Conservation (phyloP, 2,797 vertebrate genomes). For the Mormyrops attenuatus region DNA sequence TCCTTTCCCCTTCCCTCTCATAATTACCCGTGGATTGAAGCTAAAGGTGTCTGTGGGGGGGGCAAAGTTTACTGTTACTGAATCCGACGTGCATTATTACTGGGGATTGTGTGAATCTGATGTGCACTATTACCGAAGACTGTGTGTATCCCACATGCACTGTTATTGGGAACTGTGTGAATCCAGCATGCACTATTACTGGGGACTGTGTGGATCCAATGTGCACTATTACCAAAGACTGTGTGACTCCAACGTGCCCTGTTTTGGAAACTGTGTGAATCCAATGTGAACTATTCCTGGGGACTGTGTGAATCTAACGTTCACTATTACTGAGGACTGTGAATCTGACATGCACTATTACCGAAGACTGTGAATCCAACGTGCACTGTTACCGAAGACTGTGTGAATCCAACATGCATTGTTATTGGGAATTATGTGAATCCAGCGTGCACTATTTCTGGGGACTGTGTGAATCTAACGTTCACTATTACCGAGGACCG, state of each 20-base stretch:
- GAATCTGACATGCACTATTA: no score
- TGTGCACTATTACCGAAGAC: no score
- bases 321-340: no score
- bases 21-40: not conserved
- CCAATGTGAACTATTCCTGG: not conserved
- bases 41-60: not conserved
- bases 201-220: no score
- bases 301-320: no score
- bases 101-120: no score
- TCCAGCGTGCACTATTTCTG: not conserved
- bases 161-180: no score
- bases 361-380: no score
- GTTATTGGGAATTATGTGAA: not conserved
- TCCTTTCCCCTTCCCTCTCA: slow-evolving; percentile 5
- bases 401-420: not conserved
- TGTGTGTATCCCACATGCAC: no score
- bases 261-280: not conserved
- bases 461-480: not conserved
- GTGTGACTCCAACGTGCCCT: not conserved
- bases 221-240: no score
- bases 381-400: no score
- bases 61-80: not conserved
- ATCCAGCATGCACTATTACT: no score
- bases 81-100: not conserved
- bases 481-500: not conserved